Conservation (phyloP, 1,140 invertebrate species). For the Yoshiicerus persimilis region DNA sequence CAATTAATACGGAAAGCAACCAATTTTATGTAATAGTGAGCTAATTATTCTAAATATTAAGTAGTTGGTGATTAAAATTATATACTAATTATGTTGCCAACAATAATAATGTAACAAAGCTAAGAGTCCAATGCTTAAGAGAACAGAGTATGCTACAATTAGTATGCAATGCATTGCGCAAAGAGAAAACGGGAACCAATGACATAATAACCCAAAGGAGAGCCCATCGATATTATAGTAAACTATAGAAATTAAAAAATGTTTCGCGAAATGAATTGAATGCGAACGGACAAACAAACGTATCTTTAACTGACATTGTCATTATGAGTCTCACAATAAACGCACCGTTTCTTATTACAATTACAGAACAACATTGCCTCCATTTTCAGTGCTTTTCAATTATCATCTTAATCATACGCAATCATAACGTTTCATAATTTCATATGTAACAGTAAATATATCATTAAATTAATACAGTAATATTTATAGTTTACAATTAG, state of each 20-base stretch:
- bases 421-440: neutral
- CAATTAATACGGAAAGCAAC: neutral
- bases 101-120: neutral
- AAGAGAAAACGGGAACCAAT: neutral
- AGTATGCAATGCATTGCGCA: neutral
- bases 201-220: neutral
- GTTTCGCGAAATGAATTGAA: neutral
- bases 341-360: slow-evolving; percentile 15
- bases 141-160: neutral
- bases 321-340: slow-evolving; percentile 8
- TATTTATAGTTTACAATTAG: neutral
- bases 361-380: neutral
- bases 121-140: neutral
- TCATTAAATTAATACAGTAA: neutral
- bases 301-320: neutral
- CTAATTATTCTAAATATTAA: neutral
- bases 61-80: neutral
- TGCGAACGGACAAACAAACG: neutral
- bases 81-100: neutral
- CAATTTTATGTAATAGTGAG: neutral
- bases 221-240: neutral
- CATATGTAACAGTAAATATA: neutral
- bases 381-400: neutral
- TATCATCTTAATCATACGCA: neutral
- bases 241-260: neutral